phyloP scores from a whole-genome alignment of 2,888 invertebrate genomes.

The Chrysolina oricalcia region DNA sequence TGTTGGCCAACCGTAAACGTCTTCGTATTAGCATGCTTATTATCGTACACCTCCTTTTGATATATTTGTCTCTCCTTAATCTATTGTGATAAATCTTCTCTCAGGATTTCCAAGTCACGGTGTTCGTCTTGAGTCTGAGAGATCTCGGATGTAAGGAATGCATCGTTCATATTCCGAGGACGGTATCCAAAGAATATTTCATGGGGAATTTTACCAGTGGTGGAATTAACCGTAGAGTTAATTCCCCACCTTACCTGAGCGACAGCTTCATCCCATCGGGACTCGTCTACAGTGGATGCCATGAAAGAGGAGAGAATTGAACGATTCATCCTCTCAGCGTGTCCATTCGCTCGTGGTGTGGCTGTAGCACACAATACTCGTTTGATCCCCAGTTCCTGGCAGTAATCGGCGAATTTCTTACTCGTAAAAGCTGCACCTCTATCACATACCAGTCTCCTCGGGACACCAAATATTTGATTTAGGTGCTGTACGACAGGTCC shows the following conservation, averaged over 20 bases:
- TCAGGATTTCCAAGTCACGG: slow-evolving; percentile 25
- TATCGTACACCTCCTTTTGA: slow-evolving; percentile 44
- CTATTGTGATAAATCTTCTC: slow-evolving; percentile 38
- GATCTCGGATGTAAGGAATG: slow-evolving; percentile 47
- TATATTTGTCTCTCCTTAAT: slow-evolving; percentile 32
- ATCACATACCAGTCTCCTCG: slow-evolving; percentile 50
- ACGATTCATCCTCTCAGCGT: slow-evolving; percentile 57
- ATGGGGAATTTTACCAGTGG: slow-evolving; percentile 53
- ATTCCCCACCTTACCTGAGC: slow-evolving; percentile 50
- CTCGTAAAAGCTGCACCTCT: slow-evolving; percentile 54
- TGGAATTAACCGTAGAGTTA: too few species aligned
- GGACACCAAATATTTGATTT: slow-evolving; percentile 51
- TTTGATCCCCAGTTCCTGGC: slow-evolving; percentile 40
- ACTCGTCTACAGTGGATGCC: slow-evolving; percentile 50
- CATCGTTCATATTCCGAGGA: slow-evolving; percentile 52
- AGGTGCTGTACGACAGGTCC: slow-evolving; percentile 48
- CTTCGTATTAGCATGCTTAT: slow-evolving; percentile 43
- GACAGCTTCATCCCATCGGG: slow-evolving; percentile 54
- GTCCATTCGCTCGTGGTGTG: slow-evolving; percentile 57
- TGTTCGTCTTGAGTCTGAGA: slow-evolving; percentile 18
- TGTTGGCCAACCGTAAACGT: slow-evolving; percentile 53
- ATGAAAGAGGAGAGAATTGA: slow-evolving; percentile 49
- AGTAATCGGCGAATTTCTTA: slow-evolving; percentile 50
- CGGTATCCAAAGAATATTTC: slow-evolving; percentile 56
- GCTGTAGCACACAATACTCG: slow-evolving; percentile 55